Base-by-base conservation (phyloP, 2,888 invertebrate species). In the Trachelus stipa region DNA sequence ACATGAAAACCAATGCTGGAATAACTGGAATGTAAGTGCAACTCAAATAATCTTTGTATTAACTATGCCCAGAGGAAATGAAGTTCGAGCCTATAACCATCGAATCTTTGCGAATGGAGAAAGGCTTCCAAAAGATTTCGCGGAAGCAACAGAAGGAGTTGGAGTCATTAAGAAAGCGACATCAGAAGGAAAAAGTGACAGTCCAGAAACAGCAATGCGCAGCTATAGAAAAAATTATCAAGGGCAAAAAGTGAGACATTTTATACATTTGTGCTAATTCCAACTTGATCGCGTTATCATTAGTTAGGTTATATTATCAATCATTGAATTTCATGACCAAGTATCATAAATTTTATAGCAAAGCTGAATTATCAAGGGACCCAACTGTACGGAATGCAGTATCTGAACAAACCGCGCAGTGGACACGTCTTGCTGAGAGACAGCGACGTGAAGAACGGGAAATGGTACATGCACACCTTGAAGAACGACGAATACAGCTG, bases 111-210 rank as follows among this genome's bases (percentile, higher is more conserved):
- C 95, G 96, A 33, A 95, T 95, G 86, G 98, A 98, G 91, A 99
- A 98, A 90, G 96, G 96, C 34, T 99, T 97, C 92, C 94, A 96
- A 85, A 99, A 99, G 92, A 95, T 97, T 68, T 95, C 97, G 74
- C 96, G 98, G 87, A 99, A 99, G 91, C 98, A 99, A 89, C 97
- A 97, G 91, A 99, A 99, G 89, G 99, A 99, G 87, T 91, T 97
- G 81, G 99, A 99, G 79, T 94, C 97, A 9, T 92, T 99, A 92
- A 96, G 96, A 90, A 99, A 98, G 91, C 95, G 96, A 78, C 99
- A 99, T 88, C 94, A 96, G 83, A 99, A 99, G 90, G 99, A 99
- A 92, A 96, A 98, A 90, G 93, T 96, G 88, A 92, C 95, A 37
- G 94, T 99, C 90, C 99, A 99, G 92, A 98, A 98, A 91, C 94